Percentiles rank a stretch among this genome's conserved stretches.
These are phyloP conservation scores for Cyrtonyx montezumae DNA, from an alignment of 2,113 vertebrate genomes.

Conservation along the genomic window DNA sequence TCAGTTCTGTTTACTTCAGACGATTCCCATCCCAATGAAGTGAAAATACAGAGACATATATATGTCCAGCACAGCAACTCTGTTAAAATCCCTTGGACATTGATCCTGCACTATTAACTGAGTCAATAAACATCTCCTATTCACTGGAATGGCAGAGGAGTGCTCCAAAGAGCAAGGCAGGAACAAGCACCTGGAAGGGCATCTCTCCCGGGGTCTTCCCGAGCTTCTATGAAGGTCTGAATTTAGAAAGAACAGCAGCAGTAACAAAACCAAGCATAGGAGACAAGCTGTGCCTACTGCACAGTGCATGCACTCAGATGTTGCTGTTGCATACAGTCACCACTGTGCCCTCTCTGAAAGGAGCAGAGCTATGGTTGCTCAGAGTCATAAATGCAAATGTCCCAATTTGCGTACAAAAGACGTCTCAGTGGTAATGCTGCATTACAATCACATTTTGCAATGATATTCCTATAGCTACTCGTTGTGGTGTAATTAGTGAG, in stretches of 20 bases:
- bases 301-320: not conserved
- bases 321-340: not conserved
- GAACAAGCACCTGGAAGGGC: not conserved
- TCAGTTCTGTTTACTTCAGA: not conserved
- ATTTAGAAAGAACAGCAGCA: not conserved
- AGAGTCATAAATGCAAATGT: not conserved
- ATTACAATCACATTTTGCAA: not conserved
- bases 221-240: not conserved
- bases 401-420: not conserved
- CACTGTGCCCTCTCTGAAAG: not conserved
- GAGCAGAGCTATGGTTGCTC: not conserved
- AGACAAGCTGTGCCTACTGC: not conserved
- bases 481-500: not conserved
- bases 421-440: not conserved
- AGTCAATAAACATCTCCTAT: not conserved
- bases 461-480: not conserved
- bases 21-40: not conserved
- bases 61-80: not conserved
- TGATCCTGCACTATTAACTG: not conserved
- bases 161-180: not conserved
- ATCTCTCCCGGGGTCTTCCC: not conserved
- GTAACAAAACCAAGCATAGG: not conserved
- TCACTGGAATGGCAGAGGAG: not conserved
- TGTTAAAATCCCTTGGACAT: not conserved
- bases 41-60: not conserved